Conservation (phyloP, 2,888 invertebrate genomes). For the Augochlorella aurata region DNA sequence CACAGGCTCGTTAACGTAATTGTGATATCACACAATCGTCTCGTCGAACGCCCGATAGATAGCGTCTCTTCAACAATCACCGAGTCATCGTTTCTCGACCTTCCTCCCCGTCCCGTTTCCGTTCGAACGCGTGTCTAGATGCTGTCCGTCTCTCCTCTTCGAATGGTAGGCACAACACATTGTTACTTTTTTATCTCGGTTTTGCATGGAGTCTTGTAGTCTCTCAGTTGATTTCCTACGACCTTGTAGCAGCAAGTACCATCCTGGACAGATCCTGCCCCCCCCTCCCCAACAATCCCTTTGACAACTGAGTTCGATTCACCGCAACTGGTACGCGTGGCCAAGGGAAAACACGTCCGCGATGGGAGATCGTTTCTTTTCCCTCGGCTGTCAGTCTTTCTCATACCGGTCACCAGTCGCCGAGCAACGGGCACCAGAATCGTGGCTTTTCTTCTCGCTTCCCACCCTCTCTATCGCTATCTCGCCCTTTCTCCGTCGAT, state of each 20-base stretch:
- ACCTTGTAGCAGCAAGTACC: constrained; percentile 45
- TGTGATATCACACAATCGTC: background rate
- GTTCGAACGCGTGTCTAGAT: constrained; percentile 9
- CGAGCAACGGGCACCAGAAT: background rate
- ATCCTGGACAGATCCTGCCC: constrained; percentile 37
- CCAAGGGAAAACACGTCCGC: constrained; percentile 9
- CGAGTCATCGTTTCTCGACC: background rate
- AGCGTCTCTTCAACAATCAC: background rate
- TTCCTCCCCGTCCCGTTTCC: background rate
- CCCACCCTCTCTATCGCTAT: too few relatives aligned
- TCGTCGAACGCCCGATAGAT: background rate
- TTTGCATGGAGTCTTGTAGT: constrained; percentile 60
- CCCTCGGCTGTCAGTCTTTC: background rate
- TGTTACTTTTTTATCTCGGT: constrained; percentile 26
- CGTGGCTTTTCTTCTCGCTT: too few relatives aligned
- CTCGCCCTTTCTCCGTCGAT: too few relatives aligned
- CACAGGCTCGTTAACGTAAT: background rate
- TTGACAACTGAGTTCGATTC: constrained; percentile 32
- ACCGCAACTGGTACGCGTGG: constrained; percentile 20
- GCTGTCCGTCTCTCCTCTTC: constrained; percentile 33
- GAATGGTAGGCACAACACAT: constrained; percentile 65
- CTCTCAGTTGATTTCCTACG: constrained; percentile 57
- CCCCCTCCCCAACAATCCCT: background rate
- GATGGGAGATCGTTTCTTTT: background rate
- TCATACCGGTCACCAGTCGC: constrained; percentile 6